These are phyloP conservation scores for Apamea monoglypha DNA, from an alignment of 2,888 invertebrate species.

Conservation along the genomic window DNA sequence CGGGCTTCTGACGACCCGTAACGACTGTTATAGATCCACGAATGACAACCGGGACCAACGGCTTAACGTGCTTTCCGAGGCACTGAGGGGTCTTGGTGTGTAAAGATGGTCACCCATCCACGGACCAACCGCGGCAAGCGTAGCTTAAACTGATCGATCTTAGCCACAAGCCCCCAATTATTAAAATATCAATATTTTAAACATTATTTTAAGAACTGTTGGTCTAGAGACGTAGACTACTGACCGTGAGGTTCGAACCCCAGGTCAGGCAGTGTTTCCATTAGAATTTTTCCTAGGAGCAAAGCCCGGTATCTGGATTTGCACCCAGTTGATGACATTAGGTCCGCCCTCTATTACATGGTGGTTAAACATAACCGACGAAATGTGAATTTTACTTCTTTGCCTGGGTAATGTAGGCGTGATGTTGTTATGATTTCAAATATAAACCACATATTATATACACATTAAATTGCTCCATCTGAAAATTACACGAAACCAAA, in stretches of 20 bases:
- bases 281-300: neutral
- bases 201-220: neutral
- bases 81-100: too few relatives aligned
- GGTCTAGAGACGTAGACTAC: neutral
- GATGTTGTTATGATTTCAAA: neutral
- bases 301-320: too few relatives aligned
- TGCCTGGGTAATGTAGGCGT: too few relatives aligned
- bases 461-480: neutral
- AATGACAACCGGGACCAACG: too few relatives aligned
- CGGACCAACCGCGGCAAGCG: too few relatives aligned
- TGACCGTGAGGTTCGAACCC: neutral
- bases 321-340: neutral
- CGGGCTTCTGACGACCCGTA: too few relatives aligned
- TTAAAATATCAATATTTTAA: neutral
- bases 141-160: too few relatives aligned
- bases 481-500: neutral
- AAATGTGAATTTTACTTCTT: neutral
- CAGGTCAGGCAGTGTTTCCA: neutral
- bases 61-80: too few relatives aligned
- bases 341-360: neutral
- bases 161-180: too few relatives aligned
- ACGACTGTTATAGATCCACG: too few relatives aligned
- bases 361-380: neutral
- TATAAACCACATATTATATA: too few relatives aligned
- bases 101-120: too few relatives aligned